Conservation (phyloP, 2,888 invertebrate genomes). For the Ophion ventricosus region DNA sequence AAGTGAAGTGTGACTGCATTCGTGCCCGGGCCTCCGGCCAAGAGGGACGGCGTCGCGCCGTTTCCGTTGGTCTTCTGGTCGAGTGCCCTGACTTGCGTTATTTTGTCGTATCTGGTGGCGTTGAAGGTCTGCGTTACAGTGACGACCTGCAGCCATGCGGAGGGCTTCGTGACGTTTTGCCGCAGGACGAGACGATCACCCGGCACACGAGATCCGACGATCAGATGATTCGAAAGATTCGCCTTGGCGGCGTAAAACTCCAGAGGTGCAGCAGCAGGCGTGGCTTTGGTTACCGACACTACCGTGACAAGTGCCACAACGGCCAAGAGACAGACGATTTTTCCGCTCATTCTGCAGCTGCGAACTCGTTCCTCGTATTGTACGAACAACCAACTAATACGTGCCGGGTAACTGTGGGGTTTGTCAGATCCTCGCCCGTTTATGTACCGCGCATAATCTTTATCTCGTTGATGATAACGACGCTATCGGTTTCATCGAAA, state of each 20-base stretch:
- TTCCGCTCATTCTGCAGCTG: constrained; percentile 34
- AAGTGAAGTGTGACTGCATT: constrained; percentile 79
- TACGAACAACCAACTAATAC: neutral
- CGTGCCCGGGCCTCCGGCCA: constrained; percentile 82
- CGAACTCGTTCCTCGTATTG: too few relatives aligned
- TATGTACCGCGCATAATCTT: neutral
- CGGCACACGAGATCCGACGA: constrained; percentile 57
- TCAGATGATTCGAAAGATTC: constrained; percentile 60
- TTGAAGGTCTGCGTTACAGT: constrained; percentile 72
- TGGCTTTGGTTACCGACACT: neutral
- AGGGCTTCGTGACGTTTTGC: constrained; percentile 69
- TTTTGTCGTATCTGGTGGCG: constrained; percentile 66
- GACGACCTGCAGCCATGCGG: constrained; percentile 70
- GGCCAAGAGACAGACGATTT: constrained; percentile 6
- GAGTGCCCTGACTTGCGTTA: constrained; percentile 80
- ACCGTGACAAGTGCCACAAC: neutral
- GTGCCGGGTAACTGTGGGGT: neutral
- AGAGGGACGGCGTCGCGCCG: constrained; percentile 82
- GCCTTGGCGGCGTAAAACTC: neutral
- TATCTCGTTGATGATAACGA: constrained; percentile 1
- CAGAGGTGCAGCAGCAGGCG: neutral
- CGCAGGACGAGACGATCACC: constrained; percentile 56
- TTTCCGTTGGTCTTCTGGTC: constrained; percentile 83
- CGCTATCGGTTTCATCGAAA: neutral
- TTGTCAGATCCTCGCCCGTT: neutral